Base-by-base conservation (phyloP, 2,888 invertebrate genomes). In the Catonia carolina region DNA sequence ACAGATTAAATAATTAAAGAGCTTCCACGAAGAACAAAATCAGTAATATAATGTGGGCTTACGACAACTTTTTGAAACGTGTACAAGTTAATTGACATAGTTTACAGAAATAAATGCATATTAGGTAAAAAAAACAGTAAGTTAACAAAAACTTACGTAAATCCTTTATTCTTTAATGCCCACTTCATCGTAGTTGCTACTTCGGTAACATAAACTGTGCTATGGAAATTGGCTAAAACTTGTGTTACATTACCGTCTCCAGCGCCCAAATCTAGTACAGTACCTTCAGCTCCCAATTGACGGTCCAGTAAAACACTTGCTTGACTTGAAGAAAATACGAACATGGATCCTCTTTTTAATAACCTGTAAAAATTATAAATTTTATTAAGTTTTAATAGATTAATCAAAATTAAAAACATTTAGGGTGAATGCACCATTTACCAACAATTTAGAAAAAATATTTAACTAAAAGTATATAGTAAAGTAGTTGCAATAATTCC, bases 191-290 rank as follows among this genome's bases (percentile, higher is more conserved):
- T 83, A 54, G 79, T 78, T 1, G 96, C 96, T 63, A 94, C 85
- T 74, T 98, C 98, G 0, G 97, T 98, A 53, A 87, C 92, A 73
- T 86, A 91, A 42, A 88, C 82, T 54, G 80, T 75, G 4, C 77
- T 71, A 75, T 87, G 93, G 61, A 88, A 80, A 52, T 81, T 78
- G 0, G 85, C 81, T 73, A 96, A 82, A 58, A 85, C 81, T 15
- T 84, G 77, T 37, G 96, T 96, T 52, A 96, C 93, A 68, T 88
- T 86, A 0, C 98, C 98, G 75, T 98, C 97, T 1, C 97, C 97
- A 2, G 97, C 96, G 48, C 97, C 97, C 53, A 67, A 55, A 47
- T 67, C 66, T 18, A 65, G 60, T 47, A 67, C 56, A 2, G 60
- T 60, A 2, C 63, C 65, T 45, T 62, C 58, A 51, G 59, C 42